These are phyloP conservation scores for Thecophora atra DNA, from an alignment of 2,888 invertebrate genomes.

Conservation along the genomic window DNA sequence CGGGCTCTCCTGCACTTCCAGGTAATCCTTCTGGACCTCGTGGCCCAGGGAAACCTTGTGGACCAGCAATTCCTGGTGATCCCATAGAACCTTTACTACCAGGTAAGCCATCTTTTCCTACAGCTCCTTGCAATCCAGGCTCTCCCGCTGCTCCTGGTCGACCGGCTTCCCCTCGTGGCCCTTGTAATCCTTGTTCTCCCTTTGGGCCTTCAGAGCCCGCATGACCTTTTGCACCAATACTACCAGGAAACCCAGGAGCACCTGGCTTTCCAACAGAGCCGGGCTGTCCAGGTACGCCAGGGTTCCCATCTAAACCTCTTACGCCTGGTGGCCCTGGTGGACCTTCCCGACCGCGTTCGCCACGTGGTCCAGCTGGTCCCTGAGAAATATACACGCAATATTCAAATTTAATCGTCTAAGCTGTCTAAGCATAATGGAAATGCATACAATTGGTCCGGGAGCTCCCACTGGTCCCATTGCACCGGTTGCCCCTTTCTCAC, in stretches of 20 bases:
- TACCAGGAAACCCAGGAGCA: constrained; percentile 84
- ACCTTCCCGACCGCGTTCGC: constrained; percentile 87
- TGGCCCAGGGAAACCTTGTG: constrained; percentile 85
- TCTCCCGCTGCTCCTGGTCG: constrained; percentile 82
- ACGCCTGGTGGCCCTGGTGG: constrained; percentile 80
- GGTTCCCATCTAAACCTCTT: constrained; percentile 80
- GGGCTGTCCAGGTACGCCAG: constrained; percentile 74
- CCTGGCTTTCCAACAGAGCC: constrained; percentile 85
- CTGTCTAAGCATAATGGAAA: background rate
- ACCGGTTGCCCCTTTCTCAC: constrained; percentile 81
- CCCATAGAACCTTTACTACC: constrained; percentile 85
- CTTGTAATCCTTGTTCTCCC: constrained; percentile 84
- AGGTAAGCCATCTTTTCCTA: constrained; percentile 82
- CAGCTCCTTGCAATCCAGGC: constrained; percentile 76
- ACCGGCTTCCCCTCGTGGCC: constrained; percentile 82
- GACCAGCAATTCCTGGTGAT: constrained; percentile 75
- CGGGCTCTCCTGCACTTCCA: constrained; percentile 78
- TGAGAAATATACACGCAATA: constrained; percentile 54
- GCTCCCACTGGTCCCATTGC: constrained; percentile 78
- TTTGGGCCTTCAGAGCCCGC: constrained; percentile 78
- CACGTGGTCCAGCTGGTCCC: constrained; percentile 83
- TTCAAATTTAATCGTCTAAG: background rate
- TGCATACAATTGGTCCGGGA: constrained; percentile 68
- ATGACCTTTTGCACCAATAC: constrained; percentile 83
- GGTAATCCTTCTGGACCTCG: constrained; percentile 79